Evolutionary conservation across 2,888 invertebrate genomes (phyloP).

Genomic region (Acrocyrtus sp.): DNA sequence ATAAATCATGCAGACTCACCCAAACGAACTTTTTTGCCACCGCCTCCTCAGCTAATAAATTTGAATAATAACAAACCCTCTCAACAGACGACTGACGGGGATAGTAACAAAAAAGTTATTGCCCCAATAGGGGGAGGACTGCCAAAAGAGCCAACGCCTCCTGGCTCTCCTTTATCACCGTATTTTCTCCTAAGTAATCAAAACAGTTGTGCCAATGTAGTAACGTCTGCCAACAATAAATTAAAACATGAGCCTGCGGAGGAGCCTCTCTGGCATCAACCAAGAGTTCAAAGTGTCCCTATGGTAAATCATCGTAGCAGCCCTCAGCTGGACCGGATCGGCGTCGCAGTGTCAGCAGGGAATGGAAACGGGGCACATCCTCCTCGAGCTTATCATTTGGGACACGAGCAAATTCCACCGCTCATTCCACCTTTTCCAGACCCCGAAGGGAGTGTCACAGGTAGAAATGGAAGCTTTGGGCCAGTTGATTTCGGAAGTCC

Average conservation of each 20-base stretch:
- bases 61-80: constrained; percentile 49
- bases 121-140: constrained; percentile 41
- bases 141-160: constrained; percentile 45
- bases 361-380: constrained; percentile 33
- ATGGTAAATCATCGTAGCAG: constrained; percentile 47
- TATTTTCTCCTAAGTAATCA: constrained; percentile 48
- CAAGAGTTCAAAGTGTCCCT: constrained; percentile 47
- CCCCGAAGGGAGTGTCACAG: constrained; percentile 44
- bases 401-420: constrained; percentile 45
- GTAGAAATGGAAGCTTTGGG: constrained; percentile 43
- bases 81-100: constrained; percentile 38
- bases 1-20: constrained; percentile 50
- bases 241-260: constrained; percentile 44
- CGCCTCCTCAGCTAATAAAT: constrained; percentile 47
- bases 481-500: constrained; percentile 43
- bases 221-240: constrained; percentile 43
- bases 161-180: constrained; percentile 46
- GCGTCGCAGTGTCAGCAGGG: constrained; percentile 30
- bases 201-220: constrained; percentile 46
- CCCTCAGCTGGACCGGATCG: constrained; percentile 43
- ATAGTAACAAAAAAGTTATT: constrained; percentile 38
- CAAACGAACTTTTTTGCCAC: constrained; percentile 43
- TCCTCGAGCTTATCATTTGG: constrained; percentile 51
- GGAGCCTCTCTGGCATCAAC: constrained; percentile 42
- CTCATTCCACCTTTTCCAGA: constrained; percentile 45